Percentiles rank a stretch among this genome's conserved stretches.
phyloP scores from a whole-genome alignment of 2,113 vertebrate genomes.

The Seriola rivoliana region DNA sequence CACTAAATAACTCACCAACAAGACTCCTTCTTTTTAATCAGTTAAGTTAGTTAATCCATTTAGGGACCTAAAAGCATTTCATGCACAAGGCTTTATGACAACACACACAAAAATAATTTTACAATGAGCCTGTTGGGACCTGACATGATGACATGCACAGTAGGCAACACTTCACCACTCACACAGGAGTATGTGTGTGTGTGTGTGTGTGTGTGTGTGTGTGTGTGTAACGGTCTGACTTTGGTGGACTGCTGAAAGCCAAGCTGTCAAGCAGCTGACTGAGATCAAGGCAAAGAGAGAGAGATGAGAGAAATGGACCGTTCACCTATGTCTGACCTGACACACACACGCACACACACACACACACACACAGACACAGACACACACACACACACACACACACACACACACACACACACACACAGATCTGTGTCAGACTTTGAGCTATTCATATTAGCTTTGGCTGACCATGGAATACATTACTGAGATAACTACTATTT shows the following conservation, averaged over 20 bases:
- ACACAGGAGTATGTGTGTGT: background rate
- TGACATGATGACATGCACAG: slow-evolving; percentile 46
- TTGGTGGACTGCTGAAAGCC: slow-evolving; percentile 59
- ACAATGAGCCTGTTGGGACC: slow-evolving; percentile 32
- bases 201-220: background rate
- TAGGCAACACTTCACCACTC: slow-evolving; percentile 26
- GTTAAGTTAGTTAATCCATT: background rate
- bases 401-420: slow-evolving; percentile 19
- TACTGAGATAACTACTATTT: slow-evolving; percentile 6
- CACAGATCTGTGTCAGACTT: slow-evolving; percentile 14
- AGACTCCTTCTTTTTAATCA: background rate
- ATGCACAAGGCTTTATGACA: background rate
- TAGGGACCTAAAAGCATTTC: background rate
- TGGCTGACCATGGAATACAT: slow-evolving; percentile 29
- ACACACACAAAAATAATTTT: slow-evolving; percentile 26
- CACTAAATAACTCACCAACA: background rate
- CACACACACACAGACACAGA: slow-evolving; percentile 13
- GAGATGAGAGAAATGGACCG: slow-evolving; percentile 41
- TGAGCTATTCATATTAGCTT: slow-evolving; percentile 23
- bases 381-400: slow-evolving; percentile 25
- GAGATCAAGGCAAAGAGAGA: slow-evolving; percentile 57
- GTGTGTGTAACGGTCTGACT: slow-evolving; percentile 44
- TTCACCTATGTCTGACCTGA: slow-evolving; percentile 30
- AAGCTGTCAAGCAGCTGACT: slow-evolving; percentile 75
- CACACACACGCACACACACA: slow-evolving; percentile 26